Percentiles rank a stretch among this genome's conserved stretches.
These are phyloP conservation scores for Dendrophyllia cribrosa DNA, from an alignment of 64 coral and sea anemone genomes.

Conservation along the genomic window DNA sequence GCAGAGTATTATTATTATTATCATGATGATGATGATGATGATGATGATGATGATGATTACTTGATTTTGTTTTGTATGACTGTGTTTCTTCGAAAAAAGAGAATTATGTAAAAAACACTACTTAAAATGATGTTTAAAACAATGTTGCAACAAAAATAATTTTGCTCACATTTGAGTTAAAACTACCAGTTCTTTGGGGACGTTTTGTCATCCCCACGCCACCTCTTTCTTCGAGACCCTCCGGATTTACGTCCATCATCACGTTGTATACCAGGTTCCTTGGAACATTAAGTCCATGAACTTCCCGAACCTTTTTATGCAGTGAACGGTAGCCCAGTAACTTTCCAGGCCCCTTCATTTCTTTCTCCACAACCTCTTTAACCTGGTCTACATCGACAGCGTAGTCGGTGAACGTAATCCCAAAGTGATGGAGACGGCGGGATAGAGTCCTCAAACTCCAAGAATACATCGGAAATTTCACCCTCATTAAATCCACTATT, in stretches of 20 bases:
- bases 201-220: not conserved
- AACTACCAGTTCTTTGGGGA: too few species aligned
- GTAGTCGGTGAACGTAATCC: slow-evolving; percentile 51
- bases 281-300: slow-evolving; percentile 57
- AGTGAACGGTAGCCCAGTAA: slow-evolving; percentile 47
- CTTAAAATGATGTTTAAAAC: too few species aligned
- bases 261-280: slow-evolving; percentile 34
- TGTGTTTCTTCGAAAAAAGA: too few species aligned
- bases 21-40: too few species aligned
- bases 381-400: slow-evolving; percentile 26
- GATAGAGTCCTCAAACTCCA: slow-evolving; percentile 57
- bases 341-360: slow-evolving; percentile 49
- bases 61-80: too few species aligned
- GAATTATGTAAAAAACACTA: too few species aligned
- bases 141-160: too few species aligned
- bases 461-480: slow-evolving; percentile 33
- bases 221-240: slow-evolving; percentile 42
- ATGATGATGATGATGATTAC: too few species aligned
- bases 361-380: slow-evolving; percentile 30
- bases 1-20: too few species aligned
- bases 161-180: too few species aligned
- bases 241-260: slow-evolving; percentile 47
- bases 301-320: slow-evolving; percentile 46
- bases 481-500: too few species aligned
- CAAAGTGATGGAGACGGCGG: slow-evolving; percentile 46